Percentiles rank a stretch among this genome's conserved stretches.
These are phyloP conservation scores for Molorchus minor DNA, from an alignment of 2,888 invertebrate species.

Conservation along the genomic window DNA sequence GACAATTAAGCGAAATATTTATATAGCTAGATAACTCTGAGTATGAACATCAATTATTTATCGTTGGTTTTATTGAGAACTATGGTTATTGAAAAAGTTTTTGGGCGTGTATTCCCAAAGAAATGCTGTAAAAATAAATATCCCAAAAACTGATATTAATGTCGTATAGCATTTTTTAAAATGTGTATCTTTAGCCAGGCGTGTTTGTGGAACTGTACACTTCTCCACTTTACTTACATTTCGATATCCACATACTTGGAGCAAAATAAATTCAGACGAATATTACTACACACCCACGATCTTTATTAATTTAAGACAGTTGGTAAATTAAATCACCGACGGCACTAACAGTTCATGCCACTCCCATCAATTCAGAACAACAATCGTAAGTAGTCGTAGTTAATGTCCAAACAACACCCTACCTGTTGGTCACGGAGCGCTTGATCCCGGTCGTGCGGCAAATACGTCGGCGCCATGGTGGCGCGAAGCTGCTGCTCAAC, in stretches of 20 bases:
- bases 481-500: constrained; percentile 88
- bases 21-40: no score
- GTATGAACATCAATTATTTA: no score
- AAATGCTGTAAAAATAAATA: no score
- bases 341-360: constrained; percentile 51
- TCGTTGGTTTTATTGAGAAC: no score
- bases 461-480: constrained; percentile 83
- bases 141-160: no score
- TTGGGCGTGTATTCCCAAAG: no score
- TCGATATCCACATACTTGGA: background rate
- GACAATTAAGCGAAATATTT: no score
- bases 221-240: constrained; percentile 2
- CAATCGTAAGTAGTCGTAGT: constrained; percentile 32
- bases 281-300: constrained; percentile 14
- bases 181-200: no score
- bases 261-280: constrained; percentile 5
- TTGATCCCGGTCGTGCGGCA: constrained; percentile 83
- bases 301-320: constrained; percentile 4
- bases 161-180: no score
- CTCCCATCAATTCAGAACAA: constrained; percentile 47
- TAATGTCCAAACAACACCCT: constrained; percentile 62
- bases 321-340: constrained; percentile 23
- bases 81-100: no score
- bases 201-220: background rate
- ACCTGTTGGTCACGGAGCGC: constrained; percentile 89